These are phyloP conservation scores for Lagria hirta DNA, from an alignment of 2,888 invertebrate genomes.

Conservation along the genomic window DNA sequence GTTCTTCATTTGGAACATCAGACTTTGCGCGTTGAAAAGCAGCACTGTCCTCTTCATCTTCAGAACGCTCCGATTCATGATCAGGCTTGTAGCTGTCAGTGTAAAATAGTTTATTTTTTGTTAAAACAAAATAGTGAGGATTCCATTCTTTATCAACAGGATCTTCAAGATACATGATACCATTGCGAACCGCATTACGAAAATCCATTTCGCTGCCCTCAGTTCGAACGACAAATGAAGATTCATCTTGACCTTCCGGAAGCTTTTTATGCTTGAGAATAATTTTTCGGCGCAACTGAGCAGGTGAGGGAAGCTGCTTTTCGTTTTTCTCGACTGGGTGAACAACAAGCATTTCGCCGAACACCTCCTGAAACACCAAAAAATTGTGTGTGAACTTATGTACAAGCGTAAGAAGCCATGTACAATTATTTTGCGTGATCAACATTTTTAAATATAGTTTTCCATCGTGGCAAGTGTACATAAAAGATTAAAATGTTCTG, in stretches of 20 bases:
- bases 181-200: conserved; percentile 84
- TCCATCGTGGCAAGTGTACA: too few species aligned
- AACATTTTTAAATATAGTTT: too few species aligned
- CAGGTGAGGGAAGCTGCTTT: conserved; percentile 77
- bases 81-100: conserved; percentile 63
- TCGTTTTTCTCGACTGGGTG: conserved; percentile 81
- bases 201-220: conserved; percentile 74
- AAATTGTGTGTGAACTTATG: too few species aligned
- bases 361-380: conserved; percentile 63
- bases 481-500: too few species aligned
- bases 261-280: conserved; percentile 91
- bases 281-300: conserved; percentile 73
- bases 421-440: too few species aligned
- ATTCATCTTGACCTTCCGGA: conserved; percentile 84
- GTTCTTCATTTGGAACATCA: conserved; percentile 79
- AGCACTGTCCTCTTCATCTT: conserved; percentile 49
- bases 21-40: conserved; percentile 59
- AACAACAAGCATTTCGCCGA: conserved; percentile 80
- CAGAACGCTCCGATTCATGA: conserved; percentile 45
- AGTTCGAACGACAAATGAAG: conserved; percentile 58
- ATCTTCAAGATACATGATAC: conserved; percentile 86
- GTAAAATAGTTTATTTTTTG: conserved; percentile 84
- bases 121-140: conserved; percentile 90
- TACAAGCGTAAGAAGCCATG: too few species aligned
- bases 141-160: conserved; percentile 88